These are phyloP conservation scores for Imbricaverruca yamaguchii DNA, from an alignment of 2,888 invertebrate genomes.

Conservation along the genomic window DNA sequence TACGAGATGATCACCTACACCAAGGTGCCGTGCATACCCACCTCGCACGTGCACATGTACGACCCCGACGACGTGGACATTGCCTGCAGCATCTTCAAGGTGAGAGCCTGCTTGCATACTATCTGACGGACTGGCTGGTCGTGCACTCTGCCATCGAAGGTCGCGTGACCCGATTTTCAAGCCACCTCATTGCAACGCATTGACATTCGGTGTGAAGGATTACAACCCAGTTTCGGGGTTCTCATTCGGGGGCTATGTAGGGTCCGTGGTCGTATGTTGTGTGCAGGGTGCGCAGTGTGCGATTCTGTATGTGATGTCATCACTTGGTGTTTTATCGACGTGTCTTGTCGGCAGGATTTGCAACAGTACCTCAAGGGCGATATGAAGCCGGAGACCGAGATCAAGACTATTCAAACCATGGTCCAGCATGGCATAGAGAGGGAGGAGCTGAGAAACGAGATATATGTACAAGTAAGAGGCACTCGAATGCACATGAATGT, in stretches of 20 bases:
- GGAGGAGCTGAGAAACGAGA: constrained; percentile 85
- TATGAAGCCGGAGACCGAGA: constrained; percentile 71
- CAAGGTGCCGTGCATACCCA: constrained; percentile 78
- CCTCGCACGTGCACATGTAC: constrained; percentile 88
- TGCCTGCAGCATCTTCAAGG: constrained; percentile 82
- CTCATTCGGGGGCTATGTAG: no score
- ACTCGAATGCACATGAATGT: no score
- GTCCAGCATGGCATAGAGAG: constrained; percentile 80
- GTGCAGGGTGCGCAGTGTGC: no score
- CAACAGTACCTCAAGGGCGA: constrained; percentile 86
- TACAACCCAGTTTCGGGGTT: no score
- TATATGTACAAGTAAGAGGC: constrained; percentile 58
- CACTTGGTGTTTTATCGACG: neutral
- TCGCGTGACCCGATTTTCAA: no score
- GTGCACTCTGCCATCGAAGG: no score
- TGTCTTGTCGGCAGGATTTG: constrained; percentile 57
- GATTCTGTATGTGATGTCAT: no score
- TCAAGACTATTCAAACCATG: constrained; percentile 71
- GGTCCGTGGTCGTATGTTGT: no score
- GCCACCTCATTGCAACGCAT: no score
- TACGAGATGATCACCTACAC: constrained; percentile 89
- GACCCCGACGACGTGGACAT: constrained; percentile 88
- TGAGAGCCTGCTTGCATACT: constrained; percentile 38
- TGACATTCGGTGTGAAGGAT: no score
- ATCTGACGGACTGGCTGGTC: no score